Evolutionary conservation across 2,113 vertebrate species (phyloP).

Genomic region (Paedocypris sp.): DNA sequence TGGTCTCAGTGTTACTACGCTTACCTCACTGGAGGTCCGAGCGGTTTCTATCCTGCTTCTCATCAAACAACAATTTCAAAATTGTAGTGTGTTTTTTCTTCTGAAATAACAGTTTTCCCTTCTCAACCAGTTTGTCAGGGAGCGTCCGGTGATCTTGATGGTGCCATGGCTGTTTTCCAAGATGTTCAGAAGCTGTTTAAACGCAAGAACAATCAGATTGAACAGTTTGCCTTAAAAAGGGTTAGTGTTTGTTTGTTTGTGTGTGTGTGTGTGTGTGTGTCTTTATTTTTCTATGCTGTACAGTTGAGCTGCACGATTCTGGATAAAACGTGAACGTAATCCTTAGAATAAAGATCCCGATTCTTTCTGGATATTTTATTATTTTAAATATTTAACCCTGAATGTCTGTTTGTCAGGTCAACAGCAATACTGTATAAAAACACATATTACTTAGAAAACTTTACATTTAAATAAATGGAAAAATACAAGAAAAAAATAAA

Average conservation of each 20-base stretch:
- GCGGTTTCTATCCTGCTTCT: not conserved
- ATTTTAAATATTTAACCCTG: too few species aligned
- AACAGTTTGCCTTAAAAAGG: slow-evolving; percentile 95
- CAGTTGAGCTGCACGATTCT: too few species aligned
- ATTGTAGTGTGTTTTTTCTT: not conserved
- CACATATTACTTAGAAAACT: too few species aligned
- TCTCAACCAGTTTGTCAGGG: slow-evolving; percentile 77
- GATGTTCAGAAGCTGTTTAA: slow-evolving; percentile 97
- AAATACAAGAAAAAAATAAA: too few species aligned
- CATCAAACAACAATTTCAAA: not conserved
- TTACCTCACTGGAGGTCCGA: slow-evolving; percentile 85
- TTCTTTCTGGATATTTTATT: too few species aligned
- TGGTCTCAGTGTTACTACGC: slow-evolving; percentile 99
- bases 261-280: not conserved
- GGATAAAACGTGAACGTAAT: too few species aligned
- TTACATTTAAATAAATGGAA: too few species aligned
- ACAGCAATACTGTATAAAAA: too few species aligned
- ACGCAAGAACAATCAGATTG: slow-evolving; percentile 97
- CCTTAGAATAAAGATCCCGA: too few species aligned
- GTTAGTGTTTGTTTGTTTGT: slow-evolving; percentile 45
- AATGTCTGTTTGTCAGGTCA: too few species aligned
- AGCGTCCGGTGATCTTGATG: slow-evolving; percentile 78
- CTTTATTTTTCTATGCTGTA: slow-evolving; percentile 1
- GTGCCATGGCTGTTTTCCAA: slow-evolving; percentile 79
- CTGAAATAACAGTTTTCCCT: not conserved